Percentiles rank a stretch among this genome's conserved stretches.
Conservation (phyloP, 2,888 invertebrate genomes). For the Clanis bilineata region DNA sequence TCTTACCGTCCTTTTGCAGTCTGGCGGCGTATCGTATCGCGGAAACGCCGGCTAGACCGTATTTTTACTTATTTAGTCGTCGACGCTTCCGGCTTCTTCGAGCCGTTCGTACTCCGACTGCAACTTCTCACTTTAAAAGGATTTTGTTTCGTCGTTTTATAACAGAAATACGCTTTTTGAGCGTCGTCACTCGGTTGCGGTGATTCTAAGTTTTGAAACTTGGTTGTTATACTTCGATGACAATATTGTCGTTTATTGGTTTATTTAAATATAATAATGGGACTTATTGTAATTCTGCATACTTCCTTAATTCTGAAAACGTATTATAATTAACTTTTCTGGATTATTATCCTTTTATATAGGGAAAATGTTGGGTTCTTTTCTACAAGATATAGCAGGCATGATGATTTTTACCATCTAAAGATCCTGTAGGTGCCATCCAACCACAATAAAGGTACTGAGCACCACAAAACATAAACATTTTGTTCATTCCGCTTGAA, state of each 20-base stretch:
- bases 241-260: not conserved
- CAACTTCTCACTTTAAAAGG: conserved; percentile 36
- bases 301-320: not conserved
- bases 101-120: conserved; percentile 24
- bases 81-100: conserved; percentile 26
- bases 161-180: conserved; percentile 8
- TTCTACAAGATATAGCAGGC: too few relatives aligned
- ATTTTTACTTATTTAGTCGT: conserved; percentile 41
- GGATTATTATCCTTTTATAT: too few relatives aligned
- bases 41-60: conserved; percentile 23
- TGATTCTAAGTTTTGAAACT: not conserved
- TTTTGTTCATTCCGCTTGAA: too few relatives aligned
- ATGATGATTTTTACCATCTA: too few relatives aligned
- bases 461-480: too few relatives aligned
- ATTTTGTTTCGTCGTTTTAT: conserved; percentile 26
- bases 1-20: conserved; percentile 20
- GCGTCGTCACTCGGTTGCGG: not conserved
- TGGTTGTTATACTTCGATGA: not conserved
- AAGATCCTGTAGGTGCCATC: too few relatives aligned
- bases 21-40: conserved; percentile 21
- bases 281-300: not conserved
- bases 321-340: too few relatives aligned
- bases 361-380: too few relatives aligned
- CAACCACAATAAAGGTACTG: too few relatives aligned
- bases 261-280: not conserved